phyloP scores from a whole-genome alignment of 2,797 vertebrate species.

The Sphaeramia orbicularis region DNA sequence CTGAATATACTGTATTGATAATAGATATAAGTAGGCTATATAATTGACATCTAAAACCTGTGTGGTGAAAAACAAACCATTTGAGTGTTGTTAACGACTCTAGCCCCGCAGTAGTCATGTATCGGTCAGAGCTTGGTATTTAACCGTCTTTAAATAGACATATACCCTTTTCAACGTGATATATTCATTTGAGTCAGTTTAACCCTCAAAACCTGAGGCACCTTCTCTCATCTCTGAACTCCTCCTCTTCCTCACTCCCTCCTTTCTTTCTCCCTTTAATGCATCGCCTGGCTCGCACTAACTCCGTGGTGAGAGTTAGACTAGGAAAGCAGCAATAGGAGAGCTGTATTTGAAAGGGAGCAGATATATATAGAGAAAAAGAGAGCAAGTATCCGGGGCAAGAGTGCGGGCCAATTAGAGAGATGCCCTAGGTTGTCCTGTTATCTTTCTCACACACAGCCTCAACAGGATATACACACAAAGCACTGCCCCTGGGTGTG shows the following conservation, averaged over 20 bases:
- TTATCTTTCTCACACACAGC: conserved; percentile 76
- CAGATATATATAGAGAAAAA: conserved; percentile 50
- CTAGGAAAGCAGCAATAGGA: conserved; percentile 14
- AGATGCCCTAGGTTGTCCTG: conserved; percentile 66
- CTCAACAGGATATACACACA: conserved; percentile 66
- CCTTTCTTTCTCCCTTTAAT: conserved; percentile 4
- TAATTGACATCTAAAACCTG: too few species aligned
- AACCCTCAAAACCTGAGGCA: conserved; percentile 47
- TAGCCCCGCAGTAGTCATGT: conserved; percentile 1
- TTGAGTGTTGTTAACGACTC: too few species aligned
- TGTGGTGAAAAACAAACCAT: too few species aligned
- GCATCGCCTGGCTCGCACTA: conserved; percentile 11
- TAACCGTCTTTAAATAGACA: conserved; percentile 6
- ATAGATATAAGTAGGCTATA: too few species aligned
- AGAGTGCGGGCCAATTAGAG: conserved; percentile 76
- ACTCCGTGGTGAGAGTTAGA: conserved; percentile 24
- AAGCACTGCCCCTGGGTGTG: conserved; percentile 52
- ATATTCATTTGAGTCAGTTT: conserved; percentile 40
- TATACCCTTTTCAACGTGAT: not conserved
- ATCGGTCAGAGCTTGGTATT: conserved; percentile 10
- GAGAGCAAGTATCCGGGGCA: conserved; percentile 62
- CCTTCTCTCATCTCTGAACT: conserved; percentile 18
- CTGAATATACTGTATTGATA: too few species aligned
- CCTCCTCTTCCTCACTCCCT: not conserved
- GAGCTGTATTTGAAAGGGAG: conserved; percentile 40